These are phyloP conservation scores for Epizoanthus stellaris DNA, from an alignment of 92 coral and sea anemone species.

Conservation along the genomic window DNA sequence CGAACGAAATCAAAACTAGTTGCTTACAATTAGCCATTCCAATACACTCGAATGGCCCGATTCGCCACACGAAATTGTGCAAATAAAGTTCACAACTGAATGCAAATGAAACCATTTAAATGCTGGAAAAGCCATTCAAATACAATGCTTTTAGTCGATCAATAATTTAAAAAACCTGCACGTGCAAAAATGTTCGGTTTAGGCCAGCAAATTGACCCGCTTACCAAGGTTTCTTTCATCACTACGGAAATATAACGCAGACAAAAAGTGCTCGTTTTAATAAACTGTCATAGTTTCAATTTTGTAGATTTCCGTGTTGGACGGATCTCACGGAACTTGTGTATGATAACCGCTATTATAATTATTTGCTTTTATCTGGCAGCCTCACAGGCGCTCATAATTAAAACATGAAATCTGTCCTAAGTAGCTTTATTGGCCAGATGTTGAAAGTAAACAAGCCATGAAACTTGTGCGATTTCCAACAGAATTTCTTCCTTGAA, in stretches of 20 bases:
- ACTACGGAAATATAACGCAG: slow-evolving; percentile 40
- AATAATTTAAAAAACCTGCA: slow-evolving; percentile 83
- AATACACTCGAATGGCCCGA: slow-evolving; percentile 22
- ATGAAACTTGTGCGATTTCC: slow-evolving; percentile 32
- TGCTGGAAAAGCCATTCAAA: slow-evolving; percentile 71
- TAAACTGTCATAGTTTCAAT: slow-evolving; percentile 17
- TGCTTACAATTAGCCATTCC: slow-evolving; percentile 37
- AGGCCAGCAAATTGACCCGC: slow-evolving; percentile 20
- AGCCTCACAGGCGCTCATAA: slow-evolving; percentile 57
- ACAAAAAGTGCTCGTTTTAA: slow-evolving; percentile 38
- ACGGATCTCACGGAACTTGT: slow-evolving; percentile 28
- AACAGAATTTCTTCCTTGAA: slow-evolving; percentile 14
- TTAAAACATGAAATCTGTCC: slow-evolving; percentile 72
- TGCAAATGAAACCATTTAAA: slow-evolving; percentile 56
- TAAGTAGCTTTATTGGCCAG: slow-evolving; percentile 87
- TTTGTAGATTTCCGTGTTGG: slow-evolving; percentile 32
- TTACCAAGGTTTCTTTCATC: slow-evolving; percentile 1
- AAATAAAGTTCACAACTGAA: slow-evolving; percentile 6
- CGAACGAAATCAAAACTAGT: slow-evolving; percentile 35
- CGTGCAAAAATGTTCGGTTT: slow-evolving; percentile 71
- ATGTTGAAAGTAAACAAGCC: slow-evolving; percentile 75
- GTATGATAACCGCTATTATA: slow-evolving; percentile 31
- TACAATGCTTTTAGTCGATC: slow-evolving; percentile 63
- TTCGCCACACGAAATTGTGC: slow-evolving; percentile 30
- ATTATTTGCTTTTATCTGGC: slow-evolving; percentile 25